Evolutionary conservation across 2,113 vertebrate species (phyloP).

Genomic region (Crotophaga sulcirostris): DNA sequence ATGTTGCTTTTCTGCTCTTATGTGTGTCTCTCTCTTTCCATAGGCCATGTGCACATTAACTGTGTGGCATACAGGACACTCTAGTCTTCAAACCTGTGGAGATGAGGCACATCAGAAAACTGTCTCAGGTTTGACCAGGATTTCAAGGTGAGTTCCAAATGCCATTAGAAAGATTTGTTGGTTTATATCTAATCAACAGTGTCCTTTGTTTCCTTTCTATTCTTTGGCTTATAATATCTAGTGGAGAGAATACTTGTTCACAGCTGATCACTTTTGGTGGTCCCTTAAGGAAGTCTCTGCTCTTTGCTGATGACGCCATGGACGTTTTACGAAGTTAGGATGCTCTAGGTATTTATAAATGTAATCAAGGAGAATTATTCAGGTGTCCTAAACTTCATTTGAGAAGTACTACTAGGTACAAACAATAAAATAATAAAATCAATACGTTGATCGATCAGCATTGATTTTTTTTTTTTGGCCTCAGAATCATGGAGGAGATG

Average conservation of each 20-base stretch:
- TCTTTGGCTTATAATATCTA: background rate
- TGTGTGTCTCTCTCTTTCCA: background rate
- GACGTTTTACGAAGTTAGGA: background rate
- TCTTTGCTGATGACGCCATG: background rate
- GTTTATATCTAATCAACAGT: background rate
- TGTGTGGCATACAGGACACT: background rate
- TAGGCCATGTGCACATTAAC: accelerated
- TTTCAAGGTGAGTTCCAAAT: constrained; percentile 15
- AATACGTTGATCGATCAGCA: background rate
- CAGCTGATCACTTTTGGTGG: background rate
- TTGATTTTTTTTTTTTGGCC: background rate
- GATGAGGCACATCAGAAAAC: background rate
- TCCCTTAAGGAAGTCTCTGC: background rate
- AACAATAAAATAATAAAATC: background rate
- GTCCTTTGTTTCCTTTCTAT: background rate
- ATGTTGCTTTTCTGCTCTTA: background rate
- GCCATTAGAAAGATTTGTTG: background rate
- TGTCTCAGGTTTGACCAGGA: background rate
- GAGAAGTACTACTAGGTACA: background rate
- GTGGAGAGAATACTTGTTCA: background rate
- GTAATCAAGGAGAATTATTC: background rate
- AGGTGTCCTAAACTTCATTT: background rate
- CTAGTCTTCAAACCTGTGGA: background rate
- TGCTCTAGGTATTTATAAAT: background rate
- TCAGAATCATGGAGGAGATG: background rate